Evolutionary conservation across 1,140 invertebrate genomes (phyloP).

Genomic region (Eciton burchellii): DNA sequence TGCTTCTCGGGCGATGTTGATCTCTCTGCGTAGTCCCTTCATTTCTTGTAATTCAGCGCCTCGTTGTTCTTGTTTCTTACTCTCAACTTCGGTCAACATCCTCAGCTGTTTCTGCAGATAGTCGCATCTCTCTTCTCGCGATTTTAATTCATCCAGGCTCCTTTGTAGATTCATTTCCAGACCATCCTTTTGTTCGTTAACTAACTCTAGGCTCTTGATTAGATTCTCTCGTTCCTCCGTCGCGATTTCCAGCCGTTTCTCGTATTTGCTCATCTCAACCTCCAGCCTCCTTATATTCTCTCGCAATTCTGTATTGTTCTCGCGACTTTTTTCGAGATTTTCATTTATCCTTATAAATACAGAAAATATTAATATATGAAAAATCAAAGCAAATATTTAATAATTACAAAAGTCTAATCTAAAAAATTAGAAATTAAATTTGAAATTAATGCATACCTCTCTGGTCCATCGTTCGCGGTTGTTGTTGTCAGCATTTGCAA

Average conservation of each 20-base stretch:
- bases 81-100: slow-evolving; percentile 78
- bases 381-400: neutral
- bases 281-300: slow-evolving; percentile 83
- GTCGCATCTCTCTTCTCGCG: slow-evolving; percentile 85
- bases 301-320: slow-evolving; percentile 84
- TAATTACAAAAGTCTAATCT: neutral
- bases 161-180: slow-evolving; percentile 85
- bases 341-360: slow-evolving; percentile 74
- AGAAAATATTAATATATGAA: slow-evolving; percentile 17
- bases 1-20: slow-evolving; percentile 79
- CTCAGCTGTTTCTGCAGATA: slow-evolving; percentile 84
- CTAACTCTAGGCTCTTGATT: slow-evolving; percentile 86
- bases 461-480: slow-evolving; percentile 69
- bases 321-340: slow-evolving; percentile 83
- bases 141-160: slow-evolving; percentile 86
- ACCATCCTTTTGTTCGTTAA: slow-evolving; percentile 85
- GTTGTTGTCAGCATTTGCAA: slow-evolving; percentile 38
- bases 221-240: slow-evolving; percentile 88
- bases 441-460: slow-evolving; percentile 68
- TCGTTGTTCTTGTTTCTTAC: slow-evolving; percentile 78
- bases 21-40: slow-evolving; percentile 83
- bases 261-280: slow-evolving; percentile 84
- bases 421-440: slow-evolving; percentile 22
- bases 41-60: slow-evolving; percentile 83
- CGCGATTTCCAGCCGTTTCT: slow-evolving; percentile 87